These are phyloP conservation scores for Phalacrocorax aristotelis DNA, from an alignment of 2,113 vertebrate genomes.

Conservation along the genomic window DNA sequence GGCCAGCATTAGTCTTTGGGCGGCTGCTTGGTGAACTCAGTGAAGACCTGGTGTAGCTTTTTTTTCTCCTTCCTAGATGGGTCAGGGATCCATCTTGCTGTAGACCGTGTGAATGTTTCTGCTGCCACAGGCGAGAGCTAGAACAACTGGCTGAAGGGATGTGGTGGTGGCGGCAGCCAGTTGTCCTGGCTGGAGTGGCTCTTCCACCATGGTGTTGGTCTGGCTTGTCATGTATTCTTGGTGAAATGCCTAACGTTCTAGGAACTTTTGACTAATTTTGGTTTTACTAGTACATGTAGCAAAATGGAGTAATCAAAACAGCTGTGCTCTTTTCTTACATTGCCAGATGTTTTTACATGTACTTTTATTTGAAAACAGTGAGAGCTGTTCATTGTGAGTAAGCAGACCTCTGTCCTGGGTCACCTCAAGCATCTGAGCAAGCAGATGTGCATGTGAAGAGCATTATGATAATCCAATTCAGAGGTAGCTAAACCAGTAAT, in stretches of 20 bases:
- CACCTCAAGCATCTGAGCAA: not conserved
- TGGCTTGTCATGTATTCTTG: not conserved
- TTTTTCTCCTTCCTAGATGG: too few species aligned
- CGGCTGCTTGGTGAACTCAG: not conserved
- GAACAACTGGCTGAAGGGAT: not conserved
- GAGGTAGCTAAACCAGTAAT: not conserved
- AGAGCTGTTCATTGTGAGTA: not conserved
- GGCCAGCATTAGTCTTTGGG: not conserved
- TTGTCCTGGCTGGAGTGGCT: not conserved
- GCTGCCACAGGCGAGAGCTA: not conserved
- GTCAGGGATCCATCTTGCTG: not conserved
- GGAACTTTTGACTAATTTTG: not conserved
- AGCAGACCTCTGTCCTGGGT: not conserved
- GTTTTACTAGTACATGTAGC: not conserved
- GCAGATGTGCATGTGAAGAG: not conserved
- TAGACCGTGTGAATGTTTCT: not conserved
- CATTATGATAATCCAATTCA: not conserved
- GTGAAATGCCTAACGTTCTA: not conserved
- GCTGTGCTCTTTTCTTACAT: not conserved
- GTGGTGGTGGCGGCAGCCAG: not conserved
- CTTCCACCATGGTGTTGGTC: not conserved
- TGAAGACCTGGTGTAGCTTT: not conserved
- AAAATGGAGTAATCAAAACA: not conserved
- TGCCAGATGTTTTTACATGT: accelerated
- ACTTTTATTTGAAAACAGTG: not conserved